Evolutionary conservation across 2,113 vertebrate species (phyloP), one percentile per base, ranked within the genome.

Genomic region (Siniperca knerii): DNA sequence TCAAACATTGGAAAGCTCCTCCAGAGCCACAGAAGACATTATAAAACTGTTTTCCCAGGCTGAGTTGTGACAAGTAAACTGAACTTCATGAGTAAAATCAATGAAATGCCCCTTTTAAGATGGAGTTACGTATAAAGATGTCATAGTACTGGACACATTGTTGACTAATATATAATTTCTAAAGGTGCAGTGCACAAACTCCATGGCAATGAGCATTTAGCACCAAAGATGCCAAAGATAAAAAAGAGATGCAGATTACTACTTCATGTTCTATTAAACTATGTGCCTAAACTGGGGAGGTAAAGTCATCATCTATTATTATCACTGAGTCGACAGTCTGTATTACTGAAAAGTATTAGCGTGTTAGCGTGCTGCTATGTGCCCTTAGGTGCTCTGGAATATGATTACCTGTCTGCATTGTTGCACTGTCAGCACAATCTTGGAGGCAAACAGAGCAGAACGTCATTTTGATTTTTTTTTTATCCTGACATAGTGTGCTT

Each of bases 391-490:
- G 84, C 85, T 79, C 55, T 69, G 54, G 72, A 84, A 82, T 75
- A 83, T 88, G 81, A 90, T 91, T 89, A 90, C 86, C 58, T 35
- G 71, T 83, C 85, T 81, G 79, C 68, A 68, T 66, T 23, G 55
- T 79, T 92, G 89, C 84, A 29, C 33, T 68, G 86, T 92, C 88
- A 85, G 91, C 87, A 87, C 44, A 87, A 60, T 84, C 67, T 65
- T 16, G 57, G 71, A 61, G 57, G 67, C 79, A 84, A 83, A 87
- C 61, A 10, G 75, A 79, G 75, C 86, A 82, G 68, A 81, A 82
- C 57, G 23, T 75, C 35, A 78, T 90, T 89, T 71, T 58, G 10
- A 44, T 68, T 58, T 83, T 77, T 83, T 83, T 82, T 33, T 25
- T 20, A 20, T 64, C 25, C 25, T 77, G 67, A 68, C 77, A 46